Evolutionary conservation across 2,797 vertebrate species (phyloP).

Genomic region (Sebastes vulpes): DNA sequence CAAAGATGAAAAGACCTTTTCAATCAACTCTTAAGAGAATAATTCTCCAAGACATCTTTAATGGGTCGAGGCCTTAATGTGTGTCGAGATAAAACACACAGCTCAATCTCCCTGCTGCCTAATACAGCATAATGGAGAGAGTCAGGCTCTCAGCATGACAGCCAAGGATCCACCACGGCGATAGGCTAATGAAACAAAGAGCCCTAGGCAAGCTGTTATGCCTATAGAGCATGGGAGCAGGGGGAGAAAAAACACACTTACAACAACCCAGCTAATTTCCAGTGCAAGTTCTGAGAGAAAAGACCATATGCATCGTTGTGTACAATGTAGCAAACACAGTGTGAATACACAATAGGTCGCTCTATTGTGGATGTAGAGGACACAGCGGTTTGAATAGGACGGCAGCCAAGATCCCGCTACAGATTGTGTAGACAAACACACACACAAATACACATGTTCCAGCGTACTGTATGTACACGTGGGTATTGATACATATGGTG

Average conservation of each 20-base stretch:
- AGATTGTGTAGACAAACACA: conserved; percentile 31
- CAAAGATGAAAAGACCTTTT: conserved; percentile 48
- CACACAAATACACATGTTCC: conserved; percentile 2
- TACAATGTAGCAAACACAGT: conserved; percentile 11
- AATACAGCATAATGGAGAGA: conserved; percentile 66
- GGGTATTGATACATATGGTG: background rate
- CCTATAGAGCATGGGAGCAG: conserved; percentile 16
- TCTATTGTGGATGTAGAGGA: conserved; percentile 28
- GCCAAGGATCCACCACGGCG: conserved; percentile 52
- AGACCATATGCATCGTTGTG: conserved; percentile 41
- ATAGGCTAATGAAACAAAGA: conserved; percentile 76
- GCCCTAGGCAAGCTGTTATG: conserved; percentile 56
- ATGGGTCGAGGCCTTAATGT: conserved; percentile 52
- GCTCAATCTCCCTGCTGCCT: conserved; percentile 58
- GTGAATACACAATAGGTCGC: conserved; percentile 42
- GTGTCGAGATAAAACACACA: conserved; percentile 54
- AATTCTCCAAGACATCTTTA: conserved; percentile 40
- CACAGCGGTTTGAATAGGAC: conserved; percentile 32
- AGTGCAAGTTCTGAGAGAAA: conserved; percentile 31
- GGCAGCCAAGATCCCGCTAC: conserved; percentile 27
- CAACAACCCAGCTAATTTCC: conserved; percentile 54
- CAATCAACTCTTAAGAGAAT: conserved; percentile 37
- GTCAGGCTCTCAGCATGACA: conserved; percentile 60
- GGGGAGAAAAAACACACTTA: background rate
- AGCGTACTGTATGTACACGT: background rate